Evolutionary conservation across 1,140 invertebrate genomes (phyloP), one percentile per base, ranked within the genome.

Genomic region (Neocloeon triangulifer): DNA sequence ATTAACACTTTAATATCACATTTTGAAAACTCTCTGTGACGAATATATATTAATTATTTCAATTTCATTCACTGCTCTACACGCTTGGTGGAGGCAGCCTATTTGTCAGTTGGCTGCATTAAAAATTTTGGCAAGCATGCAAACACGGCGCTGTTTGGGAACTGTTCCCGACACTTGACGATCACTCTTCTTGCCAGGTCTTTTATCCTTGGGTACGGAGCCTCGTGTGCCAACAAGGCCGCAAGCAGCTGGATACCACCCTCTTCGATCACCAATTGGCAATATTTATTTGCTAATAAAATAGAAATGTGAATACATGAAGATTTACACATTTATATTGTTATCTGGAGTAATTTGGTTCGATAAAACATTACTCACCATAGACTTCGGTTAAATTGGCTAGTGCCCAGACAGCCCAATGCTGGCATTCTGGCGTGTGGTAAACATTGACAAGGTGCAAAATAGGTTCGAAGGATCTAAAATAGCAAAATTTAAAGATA

Each of bases 341-440:
- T n/a, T n/a, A n/a, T n/a, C n/a, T n/a, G n/a, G n/a, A n/a, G n/a
- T n/a, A 32, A 10, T 30, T 22, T 9, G 18, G 13, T n/a, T n/a
- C n/a, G n/a, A n/a, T n/a, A n/a, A n/a, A n/a, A n/a, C 32, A 33
- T 41, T 46, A 75, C 76, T 74, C 58, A 85, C 79, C 74, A 52
- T 85, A 85, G 25, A 94, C 82, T 42, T 68, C 70, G 9, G 88
- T 96, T 13, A 97, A 63, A 59, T 97, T 97, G 19, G 88, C 86
- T 22, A 97, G 58, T 5, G 89, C 92, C 91, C 91, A 97, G n/a
- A 82, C 74, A 2, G 88, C 85, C 89, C 89, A 95, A 47, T 86
- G 71, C 49, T 92, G 85, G 51, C 84, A 91, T 48, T 84, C 71
- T 1, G 80, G 75, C 3, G 82, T 88, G 39, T 88, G 74, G 45